Evolutionary conservation across 2,797 vertebrate species (phyloP).

Genomic region (Sebastes diaconus): DNA sequence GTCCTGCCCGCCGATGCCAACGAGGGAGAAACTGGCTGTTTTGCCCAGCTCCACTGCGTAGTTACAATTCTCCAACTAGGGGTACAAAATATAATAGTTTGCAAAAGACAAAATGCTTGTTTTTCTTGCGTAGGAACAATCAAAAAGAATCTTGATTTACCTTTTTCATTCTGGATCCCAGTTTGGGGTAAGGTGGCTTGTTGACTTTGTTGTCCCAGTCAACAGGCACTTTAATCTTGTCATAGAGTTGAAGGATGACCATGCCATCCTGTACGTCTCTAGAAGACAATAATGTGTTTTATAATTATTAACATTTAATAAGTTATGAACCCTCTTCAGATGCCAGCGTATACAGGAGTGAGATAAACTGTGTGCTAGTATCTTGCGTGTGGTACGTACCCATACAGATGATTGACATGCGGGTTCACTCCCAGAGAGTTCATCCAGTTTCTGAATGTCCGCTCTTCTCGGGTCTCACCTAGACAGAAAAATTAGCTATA

Average conservation of each 20-base stretch:
- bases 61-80: conserved; percentile 98
- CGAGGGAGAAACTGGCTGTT: conserved; percentile 93
- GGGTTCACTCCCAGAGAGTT: conserved; percentile 97
- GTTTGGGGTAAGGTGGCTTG: conserved; percentile 94
- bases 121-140: background rate
- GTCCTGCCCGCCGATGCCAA: conserved; percentile 97
- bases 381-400: conserved; percentile 78
- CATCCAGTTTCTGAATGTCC: conserved; percentile 99
- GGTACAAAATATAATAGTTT: background rate
- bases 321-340: background rate
- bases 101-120: background rate
- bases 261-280: conserved; percentile 97
- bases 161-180: conserved; percentile 98
- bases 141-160: conserved; percentile 62
- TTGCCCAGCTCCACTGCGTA: conserved; percentile 95
- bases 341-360: background rate
- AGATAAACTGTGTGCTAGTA: background rate
- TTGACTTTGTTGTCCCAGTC: conserved; percentile 98
- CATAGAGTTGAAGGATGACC: conserved; percentile 96
- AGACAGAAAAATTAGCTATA: conserved; percentile 5
- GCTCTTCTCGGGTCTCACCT: conserved; percentile 97
- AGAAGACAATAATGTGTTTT: background rate
- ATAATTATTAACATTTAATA: background rate
- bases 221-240: conserved; percentile 94
- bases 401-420: conserved; percentile 94